Conservation (phyloP, 2,888 invertebrate genomes). For the Polydrusus tereticollis region DNA sequence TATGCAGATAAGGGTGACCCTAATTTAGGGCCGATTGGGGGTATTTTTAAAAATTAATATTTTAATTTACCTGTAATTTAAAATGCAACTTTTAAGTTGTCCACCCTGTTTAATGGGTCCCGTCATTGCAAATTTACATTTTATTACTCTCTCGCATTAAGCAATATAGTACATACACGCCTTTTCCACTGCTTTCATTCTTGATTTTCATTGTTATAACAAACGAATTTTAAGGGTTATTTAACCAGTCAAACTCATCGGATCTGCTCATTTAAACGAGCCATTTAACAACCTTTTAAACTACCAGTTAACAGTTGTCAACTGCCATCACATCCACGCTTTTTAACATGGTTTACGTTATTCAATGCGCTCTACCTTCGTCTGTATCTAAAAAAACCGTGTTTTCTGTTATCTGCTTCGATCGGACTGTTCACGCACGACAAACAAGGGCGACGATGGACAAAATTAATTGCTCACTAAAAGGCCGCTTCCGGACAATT, state of each 20-base stretch:
- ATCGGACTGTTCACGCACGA: slow-evolving; percentile 42
- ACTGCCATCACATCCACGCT: not conserved
- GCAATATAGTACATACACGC: no score
- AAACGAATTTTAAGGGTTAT: not conserved
- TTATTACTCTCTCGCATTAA: no score
- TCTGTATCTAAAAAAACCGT: slow-evolving; percentile 42
- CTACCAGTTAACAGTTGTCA: not conserved
- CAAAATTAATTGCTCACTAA: slow-evolving; percentile 48
- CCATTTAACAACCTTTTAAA: not conserved
- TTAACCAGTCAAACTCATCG: not conserved
- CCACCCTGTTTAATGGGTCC: no score
- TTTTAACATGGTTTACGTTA: not conserved
- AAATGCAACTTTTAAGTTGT: no score
- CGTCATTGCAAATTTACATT: no score
- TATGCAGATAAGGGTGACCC: no score
- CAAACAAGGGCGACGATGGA: slow-evolving; percentile 46
- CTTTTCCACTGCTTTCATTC: no score
- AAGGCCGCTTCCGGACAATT: slow-evolving; percentile 42
- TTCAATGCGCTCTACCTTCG: slow-evolving; percentile 12
- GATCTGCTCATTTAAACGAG: not conserved
- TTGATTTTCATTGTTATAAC: not conserved
- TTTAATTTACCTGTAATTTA: no score
- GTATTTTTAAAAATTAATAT: no score
- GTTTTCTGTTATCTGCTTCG: slow-evolving; percentile 38
- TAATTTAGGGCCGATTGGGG: no score